Evolutionary conservation across 2,797 vertebrate genomes (phyloP), one percentile per base, ranked within the genome.

Genomic region (Discoglossus pictus): DNA sequence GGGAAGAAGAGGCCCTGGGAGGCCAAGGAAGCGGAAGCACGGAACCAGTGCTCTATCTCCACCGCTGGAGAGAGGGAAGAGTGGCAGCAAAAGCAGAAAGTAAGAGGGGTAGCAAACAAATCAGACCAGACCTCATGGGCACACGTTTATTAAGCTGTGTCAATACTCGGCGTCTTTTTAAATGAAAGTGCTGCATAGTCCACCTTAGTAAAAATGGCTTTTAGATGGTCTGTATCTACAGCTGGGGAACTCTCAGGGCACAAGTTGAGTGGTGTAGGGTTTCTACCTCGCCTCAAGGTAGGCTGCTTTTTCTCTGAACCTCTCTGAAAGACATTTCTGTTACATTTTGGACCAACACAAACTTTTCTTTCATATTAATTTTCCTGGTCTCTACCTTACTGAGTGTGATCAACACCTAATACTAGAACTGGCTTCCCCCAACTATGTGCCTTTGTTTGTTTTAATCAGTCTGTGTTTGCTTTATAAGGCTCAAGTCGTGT

Each of bases 21-120:
- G 97, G 87, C 97, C 97, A 48, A 87, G 93, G 84, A 99, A 99
- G 89, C 93, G 96, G 82, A 98, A 93, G 76, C 93, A 90, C 81
- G 88, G 88, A 86, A 84, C 82, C 65, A 84, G 82, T 65, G 60
- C 86, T 79, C 79, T 94, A 74, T 86, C 89, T 75, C 90, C 93
- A 53, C 89, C 92, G 81, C 84, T 89, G 80, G 84, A 88, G 81
- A 86, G 85, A 87, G 86, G 88, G 83, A 98, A 94, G 88, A 88
- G 91, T 85, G 92, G 92, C 84, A 76, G 78, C 87, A 91, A 91
- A 86, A 90, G 89, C 86, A 92, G 86, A 89, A 97, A 94, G 97
- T 98, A 88, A 95, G 97, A 78, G 25, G 23, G 46, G 23, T 18
- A 46, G 43, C 43, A 46, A 5, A 31, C 8, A 8, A 4, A 31